phyloP scores from a whole-genome alignment of 2,888 invertebrate genomes.

The Pemphredon lugubris region DNA sequence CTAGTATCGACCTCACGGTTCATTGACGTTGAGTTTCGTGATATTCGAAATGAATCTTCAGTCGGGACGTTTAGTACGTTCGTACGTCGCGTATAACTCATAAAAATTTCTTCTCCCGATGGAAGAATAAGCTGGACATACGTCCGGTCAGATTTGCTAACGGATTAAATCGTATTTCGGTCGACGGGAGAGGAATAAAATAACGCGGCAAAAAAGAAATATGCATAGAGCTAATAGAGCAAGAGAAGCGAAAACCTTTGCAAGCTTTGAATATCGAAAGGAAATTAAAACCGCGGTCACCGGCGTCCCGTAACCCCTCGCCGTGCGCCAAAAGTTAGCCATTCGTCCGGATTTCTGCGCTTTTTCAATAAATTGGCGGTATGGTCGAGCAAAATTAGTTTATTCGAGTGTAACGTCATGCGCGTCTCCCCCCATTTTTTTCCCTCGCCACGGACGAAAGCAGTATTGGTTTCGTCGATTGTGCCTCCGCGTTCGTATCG shows the following conservation, averaged over 20 bases:
- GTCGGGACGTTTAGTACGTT: too few species aligned
- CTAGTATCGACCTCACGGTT: neutral
- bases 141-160: too few species aligned
- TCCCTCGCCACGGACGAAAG: constrained; percentile 14
- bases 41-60: too few species aligned
- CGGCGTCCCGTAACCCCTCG: constrained; percentile 17
- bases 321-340: constrained; percentile 36
- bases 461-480: constrained; percentile 50
- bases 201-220: constrained; percentile 34
- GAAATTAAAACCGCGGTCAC: constrained; percentile 62
- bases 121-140: too few species aligned
- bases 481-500: constrained; percentile 7
- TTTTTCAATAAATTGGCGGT: constrained; percentile 56
- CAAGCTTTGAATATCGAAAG: constrained; percentile 54
- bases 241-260: constrained; percentile 46
- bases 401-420: constrained; percentile 57
- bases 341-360: constrained; percentile 34
- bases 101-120: too few species aligned
- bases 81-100: too few species aligned
- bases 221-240: constrained; percentile 40
- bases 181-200: constrained; percentile 29
- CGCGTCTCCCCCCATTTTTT: constrained; percentile 32
- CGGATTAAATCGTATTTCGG: neutral
- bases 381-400: constrained; percentile 55
- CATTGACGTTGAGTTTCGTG: too few species aligned